Evolutionary conservation across 2,797 vertebrate genomes (phyloP).

Genomic region (Pagetopsis macropterus): DNA sequence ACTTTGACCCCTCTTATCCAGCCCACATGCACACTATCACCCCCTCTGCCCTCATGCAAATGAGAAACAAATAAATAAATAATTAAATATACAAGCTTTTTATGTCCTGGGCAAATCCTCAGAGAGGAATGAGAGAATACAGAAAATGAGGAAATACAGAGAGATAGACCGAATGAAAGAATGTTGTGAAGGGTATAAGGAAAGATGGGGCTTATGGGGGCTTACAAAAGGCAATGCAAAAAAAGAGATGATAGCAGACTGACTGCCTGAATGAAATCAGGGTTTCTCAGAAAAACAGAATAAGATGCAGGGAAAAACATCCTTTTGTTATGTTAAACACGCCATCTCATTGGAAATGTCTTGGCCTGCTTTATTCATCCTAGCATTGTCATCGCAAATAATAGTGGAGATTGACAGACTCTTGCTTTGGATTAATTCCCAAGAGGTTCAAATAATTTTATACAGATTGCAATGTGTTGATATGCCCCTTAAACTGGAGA

Average conservation of each 20-base stretch:
- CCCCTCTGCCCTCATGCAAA: constrained; percentile 51
- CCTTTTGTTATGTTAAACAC: constrained; percentile 81
- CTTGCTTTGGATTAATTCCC: constrained; percentile 72
- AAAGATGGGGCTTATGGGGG: constrained; percentile 47
- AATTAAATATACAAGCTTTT: constrained; percentile 48
- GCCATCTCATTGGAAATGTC: constrained; percentile 69
- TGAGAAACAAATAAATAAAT: constrained; percentile 61
- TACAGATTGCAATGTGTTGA: constrained; percentile 60
- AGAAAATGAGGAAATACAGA: constrained; percentile 26
- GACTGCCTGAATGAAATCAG: constrained; percentile 71
- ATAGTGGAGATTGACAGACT: constrained; percentile 71
- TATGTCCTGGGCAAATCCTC: constrained; percentile 57
- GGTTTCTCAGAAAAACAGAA: constrained; percentile 69
- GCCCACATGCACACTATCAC: constrained; percentile 11
- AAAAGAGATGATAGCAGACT: constrained; percentile 62
- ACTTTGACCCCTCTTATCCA: constrained; percentile 65
- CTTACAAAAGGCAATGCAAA: constrained; percentile 64
- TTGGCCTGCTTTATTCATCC: constrained; percentile 70
- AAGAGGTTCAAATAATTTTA: constrained; percentile 69
- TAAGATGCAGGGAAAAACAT: constrained; percentile 73
- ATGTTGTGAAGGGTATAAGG: constrained; percentile 31
- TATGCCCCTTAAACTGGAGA: constrained; percentile 63
- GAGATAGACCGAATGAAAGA: constrained; percentile 26
- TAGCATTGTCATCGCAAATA: constrained; percentile 73
- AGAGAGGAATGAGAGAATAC: constrained; percentile 41